Base-by-base conservation (phyloP, 2,113 vertebrate genomes). In the Pteropus alecto region DNA sequence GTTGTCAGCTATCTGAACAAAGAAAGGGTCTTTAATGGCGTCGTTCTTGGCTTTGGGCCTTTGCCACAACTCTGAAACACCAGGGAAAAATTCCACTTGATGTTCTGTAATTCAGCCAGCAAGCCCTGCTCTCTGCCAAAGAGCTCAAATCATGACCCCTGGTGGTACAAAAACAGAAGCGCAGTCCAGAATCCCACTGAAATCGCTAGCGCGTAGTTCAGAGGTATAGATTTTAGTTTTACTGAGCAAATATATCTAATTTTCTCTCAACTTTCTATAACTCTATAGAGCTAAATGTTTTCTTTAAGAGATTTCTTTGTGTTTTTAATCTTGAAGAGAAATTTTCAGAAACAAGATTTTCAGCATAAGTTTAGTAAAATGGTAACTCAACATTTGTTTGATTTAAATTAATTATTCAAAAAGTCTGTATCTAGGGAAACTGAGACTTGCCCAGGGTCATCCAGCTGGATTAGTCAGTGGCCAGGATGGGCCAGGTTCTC, bases 271-370 rank as follows among this genome's bases (percentile, higher is more conserved):
- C 8, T 87, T 76, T 54, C n/a, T 60, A 30, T 54, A 28, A 14
- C 7, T 65, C 30, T 22, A 38, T 28, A 67, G 7, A 77, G 28
- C 22, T 51, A 84, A 30, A 16, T 41, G 51, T 79, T 67, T 79
- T 60, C 19, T 33, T 68, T 73, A 74, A 46, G 38, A 21, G 1
- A 0, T 60, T 22, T 6, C 86, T 77, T 16, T 85, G 0, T 94
- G 67, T 58, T 82, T 97, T 90, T 28, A 79, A 46, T 90, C 2
- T 8, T 61, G 18, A 68, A 41, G 26, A 30, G 54, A 86, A 82
- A 48, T 43, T 70, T 24, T 33, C 35, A 88, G 86, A 88, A 94
- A 94, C 48, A 73, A 35, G 8, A 58, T 86, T 89, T 77, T 95
- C n/a, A 71, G 43, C 7, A 15, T 43, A 90, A 28, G 56, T 88